phyloP scores from a whole-genome alignment of 2,888 invertebrate genomes.

The Harpalus rufipes region DNA sequence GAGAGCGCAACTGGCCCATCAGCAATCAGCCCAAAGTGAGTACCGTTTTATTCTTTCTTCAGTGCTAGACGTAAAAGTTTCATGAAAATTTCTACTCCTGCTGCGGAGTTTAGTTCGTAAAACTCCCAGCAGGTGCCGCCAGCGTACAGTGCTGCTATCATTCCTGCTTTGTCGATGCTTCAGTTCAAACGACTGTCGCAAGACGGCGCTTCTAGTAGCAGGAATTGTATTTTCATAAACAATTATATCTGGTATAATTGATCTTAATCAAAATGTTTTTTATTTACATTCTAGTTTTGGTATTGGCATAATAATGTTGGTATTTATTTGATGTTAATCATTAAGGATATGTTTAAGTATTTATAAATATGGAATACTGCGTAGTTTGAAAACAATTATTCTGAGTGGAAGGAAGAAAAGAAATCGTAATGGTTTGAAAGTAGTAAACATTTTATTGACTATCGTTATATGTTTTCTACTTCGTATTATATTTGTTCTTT shows the following conservation, averaged over 20 bases:
- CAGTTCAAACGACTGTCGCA: slow-evolving; percentile 1
- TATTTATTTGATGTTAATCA: background rate
- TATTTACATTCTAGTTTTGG: background rate
- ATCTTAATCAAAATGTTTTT: slow-evolving; percentile 38
- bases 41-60: slow-evolving; percentile 15
- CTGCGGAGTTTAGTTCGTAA: slow-evolving; percentile 10
- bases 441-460: background rate
- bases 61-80: background rate
- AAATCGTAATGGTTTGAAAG: background rate
- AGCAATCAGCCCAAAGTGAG: slow-evolving; percentile 71
- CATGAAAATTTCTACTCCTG: background rate
- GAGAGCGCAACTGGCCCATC: slow-evolving; percentile 71
- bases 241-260: slow-evolving; percentile 24
- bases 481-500: background rate
- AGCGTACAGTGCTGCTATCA: background rate
- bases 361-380: too few species aligned
- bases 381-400: too few species aligned
- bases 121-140: slow-evolving; percentile 19
- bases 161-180: slow-evolving; percentile 31
- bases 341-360: background rate
- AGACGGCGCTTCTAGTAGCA: slow-evolving; percentile 7
- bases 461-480: background rate
- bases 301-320: background rate
- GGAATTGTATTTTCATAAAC: slow-evolving; percentile 2
- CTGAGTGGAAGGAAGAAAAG: too few species aligned